Percentiles rank a stretch among this genome's conserved stretches.
Conservation (phyloP, 2,888 invertebrate species). For the Aleiodes testaceus region DNA sequence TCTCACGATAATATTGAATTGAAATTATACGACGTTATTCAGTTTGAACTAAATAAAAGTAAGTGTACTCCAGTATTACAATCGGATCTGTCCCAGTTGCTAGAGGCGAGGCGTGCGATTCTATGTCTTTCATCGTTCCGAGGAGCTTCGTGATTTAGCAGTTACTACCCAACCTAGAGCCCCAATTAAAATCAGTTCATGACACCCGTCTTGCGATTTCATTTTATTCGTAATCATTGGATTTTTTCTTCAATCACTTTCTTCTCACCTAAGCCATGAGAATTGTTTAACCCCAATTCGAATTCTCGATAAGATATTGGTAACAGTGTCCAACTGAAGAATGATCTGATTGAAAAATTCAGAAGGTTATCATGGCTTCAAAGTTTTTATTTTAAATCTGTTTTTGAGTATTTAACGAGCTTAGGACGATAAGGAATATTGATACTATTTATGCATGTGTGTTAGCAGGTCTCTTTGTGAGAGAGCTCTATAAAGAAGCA, state of each 20-base stretch:
- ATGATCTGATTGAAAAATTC: slow-evolving; percentile 12
- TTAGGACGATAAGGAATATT: slow-evolving; percentile 7
- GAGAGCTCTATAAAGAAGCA: neutral
- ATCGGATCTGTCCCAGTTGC: slow-evolving; percentile 38
- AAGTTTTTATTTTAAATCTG: neutral
- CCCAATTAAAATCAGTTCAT: slow-evolving; percentile 44
- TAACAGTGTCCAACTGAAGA: neutral
- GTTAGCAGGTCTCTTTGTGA: slow-evolving; percentile 31
- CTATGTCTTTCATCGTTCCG: slow-evolving; percentile 17
- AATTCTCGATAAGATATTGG: slow-evolving; percentile 9
- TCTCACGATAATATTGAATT: slow-evolving; percentile 23
- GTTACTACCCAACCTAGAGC: slow-evolving; percentile 2
- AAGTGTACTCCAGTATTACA: slow-evolving; percentile 36
- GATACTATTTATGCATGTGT: slow-evolving; percentile 17
- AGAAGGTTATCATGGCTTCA: neutral
- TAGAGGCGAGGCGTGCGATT: slow-evolving; percentile 29
- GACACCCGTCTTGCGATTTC: slow-evolving; percentile 7
- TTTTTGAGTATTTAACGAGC: slow-evolving; percentile 10
- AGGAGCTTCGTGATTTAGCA: slow-evolving; percentile 35
- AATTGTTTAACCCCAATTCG: slow-evolving; percentile 35
- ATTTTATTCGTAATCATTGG: slow-evolving; percentile 25
- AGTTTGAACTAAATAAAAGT: slow-evolving; percentile 34
- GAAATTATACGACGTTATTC: slow-evolving; percentile 24
- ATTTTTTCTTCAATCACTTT: slow-evolving; percentile 18
- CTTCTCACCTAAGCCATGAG: slow-evolving; percentile 29